phyloP scores from a whole-genome alignment of 2,888 invertebrate species.

The Zootermopsis nevadensis region DNA sequence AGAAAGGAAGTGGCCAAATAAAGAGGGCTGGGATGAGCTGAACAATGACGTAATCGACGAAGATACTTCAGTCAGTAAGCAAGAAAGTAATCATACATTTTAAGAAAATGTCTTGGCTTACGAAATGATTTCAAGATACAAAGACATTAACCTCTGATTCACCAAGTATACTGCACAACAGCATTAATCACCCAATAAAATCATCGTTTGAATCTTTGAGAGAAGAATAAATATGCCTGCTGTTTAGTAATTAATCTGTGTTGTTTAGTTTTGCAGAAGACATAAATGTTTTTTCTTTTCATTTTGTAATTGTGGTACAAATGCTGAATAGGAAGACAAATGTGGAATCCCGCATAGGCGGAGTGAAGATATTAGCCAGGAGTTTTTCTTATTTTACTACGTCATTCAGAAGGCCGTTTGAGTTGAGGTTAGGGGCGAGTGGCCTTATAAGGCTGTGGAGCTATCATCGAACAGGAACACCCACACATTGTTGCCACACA shows the following conservation, averaged over 20 bases:
- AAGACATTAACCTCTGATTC: not conserved
- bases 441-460: constrained; percentile 25
- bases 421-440: constrained; percentile 26
- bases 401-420: constrained; percentile 36
- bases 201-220: not conserved
- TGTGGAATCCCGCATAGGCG: not conserved
- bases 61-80: no score
- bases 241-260: no score
- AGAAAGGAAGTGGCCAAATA: no score
- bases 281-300: not conserved
- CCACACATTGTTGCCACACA: not conserved
- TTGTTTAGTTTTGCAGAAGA: not conserved
- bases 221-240: not conserved
- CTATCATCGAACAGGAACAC: not conserved
- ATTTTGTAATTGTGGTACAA: not conserved
- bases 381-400: not conserved
- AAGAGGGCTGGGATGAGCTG: no score
- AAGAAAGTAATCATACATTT: no score
- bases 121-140: not conserved
- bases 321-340: not conserved
- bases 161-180: not conserved
- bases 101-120: no score
- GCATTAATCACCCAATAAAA: not conserved
- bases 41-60: no score
- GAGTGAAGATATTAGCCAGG: not conserved